Percentiles rank a stretch among this genome's conserved stretches.
Conservation (phyloP, 2,888 invertebrate genomes). For the Eumacrocentrus americanus region DNA sequence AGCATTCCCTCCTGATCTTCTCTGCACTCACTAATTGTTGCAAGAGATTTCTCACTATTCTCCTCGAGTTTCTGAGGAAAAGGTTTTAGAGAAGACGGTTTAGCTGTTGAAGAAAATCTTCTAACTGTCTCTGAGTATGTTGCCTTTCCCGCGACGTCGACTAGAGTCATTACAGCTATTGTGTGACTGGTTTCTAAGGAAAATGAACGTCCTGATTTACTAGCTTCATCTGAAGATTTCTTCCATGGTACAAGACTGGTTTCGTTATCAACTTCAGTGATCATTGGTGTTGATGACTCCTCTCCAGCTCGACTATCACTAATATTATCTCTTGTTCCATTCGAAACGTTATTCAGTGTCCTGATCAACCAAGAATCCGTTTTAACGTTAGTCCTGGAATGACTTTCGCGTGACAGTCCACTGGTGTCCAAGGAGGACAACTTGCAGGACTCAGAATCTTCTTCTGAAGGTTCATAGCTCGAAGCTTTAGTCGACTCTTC, state of each 20-base stretch:
- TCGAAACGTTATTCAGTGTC: conserved; percentile 50
- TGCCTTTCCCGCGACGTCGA: conserved; percentile 42
- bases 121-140: conserved; percentile 54
- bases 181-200: conserved; percentile 24
- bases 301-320: neutral
- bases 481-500: conserved; percentile 36
- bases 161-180: conserved; percentile 26
- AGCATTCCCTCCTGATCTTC: conserved; percentile 17
- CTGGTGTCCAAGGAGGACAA: conserved; percentile 32
- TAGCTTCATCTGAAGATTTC: neutral
- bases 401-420: neutral
- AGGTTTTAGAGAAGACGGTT: conserved; percentile 15
- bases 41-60: neutral
- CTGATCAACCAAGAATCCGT: conserved; percentile 55
- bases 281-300: neutral
- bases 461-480: conserved; percentile 49
- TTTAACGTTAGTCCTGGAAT: conserved; percentile 47
- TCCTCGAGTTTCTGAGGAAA: conserved; percentile 3
- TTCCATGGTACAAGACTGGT: neutral
- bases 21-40: neutral
- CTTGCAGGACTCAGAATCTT: conserved; percentile 45
- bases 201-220: conserved; percentile 4
- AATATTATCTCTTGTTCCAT: conserved; percentile 27
- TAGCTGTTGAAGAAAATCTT: conserved; percentile 36
- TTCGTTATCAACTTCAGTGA: neutral